Evolutionary conservation across 2,888 invertebrate species (phyloP), one percentile per base, ranked within the genome.

Genomic region (Mimas tiliae): DNA sequence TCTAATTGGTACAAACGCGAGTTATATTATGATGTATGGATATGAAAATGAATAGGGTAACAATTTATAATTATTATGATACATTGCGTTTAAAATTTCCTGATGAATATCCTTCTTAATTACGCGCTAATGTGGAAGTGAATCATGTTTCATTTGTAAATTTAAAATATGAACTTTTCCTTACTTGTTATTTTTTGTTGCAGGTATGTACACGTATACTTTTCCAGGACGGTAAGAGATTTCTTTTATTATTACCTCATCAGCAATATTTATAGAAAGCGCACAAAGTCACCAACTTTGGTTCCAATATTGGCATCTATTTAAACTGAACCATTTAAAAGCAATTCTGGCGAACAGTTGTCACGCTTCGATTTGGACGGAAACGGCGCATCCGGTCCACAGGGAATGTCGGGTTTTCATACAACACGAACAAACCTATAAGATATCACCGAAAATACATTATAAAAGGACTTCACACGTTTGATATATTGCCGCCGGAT

Each of bases 1-100:
- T 72, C 74, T 91, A 92, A 91, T 91, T 90, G 85, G 82, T 85
- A 83, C 84, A 85, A 89, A 86, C 82, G 81, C 76, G 76, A 78
- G 74, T 78, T 79, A 80, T 84, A 86, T 86, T 86, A 85, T 89
- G 87, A 91, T 90, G 72, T 84, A 89, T 82, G 85, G 74, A 83
- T 77, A 86, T 87, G 82, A 86, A 86, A 91, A 89, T 85, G 78
- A 87, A 89, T 85, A 84, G 85, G 84, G 74, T 78, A 72, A 68
- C 72, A 79, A 79, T 85, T 84, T 80, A 76, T 82, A 81, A 85
- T 83, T 78, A 80, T 83, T 85, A 80, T 83, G 81, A 84, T 82
- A 77, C 70, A 84, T 78, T 78, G 75, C 70, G 53, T 70, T 71
- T 66, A 66, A 76, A 75, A 74, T 74, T 77, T 75, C 74, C 70